Evolutionary conservation across 2,888 invertebrate species (phyloP).

Genomic region (Congeria kusceri): DNA sequence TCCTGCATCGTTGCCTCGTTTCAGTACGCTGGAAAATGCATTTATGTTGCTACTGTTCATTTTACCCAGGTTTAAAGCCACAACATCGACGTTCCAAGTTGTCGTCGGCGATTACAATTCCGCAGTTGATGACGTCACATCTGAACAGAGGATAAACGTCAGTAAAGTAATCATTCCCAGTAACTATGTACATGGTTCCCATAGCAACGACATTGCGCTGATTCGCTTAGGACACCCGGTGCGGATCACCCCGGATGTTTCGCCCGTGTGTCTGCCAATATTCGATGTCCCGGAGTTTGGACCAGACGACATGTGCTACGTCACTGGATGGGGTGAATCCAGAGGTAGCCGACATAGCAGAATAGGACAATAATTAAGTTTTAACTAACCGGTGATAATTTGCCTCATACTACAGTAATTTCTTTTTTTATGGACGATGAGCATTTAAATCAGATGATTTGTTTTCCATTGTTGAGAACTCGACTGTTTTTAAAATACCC

Average conservation of each 20-base stretch:
- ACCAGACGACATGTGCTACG: conserved; percentile 60
- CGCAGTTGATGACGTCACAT: conserved; percentile 25
- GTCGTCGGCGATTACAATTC: conserved; percentile 57
- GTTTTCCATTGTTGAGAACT: too few species aligned
- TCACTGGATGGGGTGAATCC: conserved; percentile 69
- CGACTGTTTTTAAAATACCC: too few species aligned
- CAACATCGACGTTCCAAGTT: conserved; percentile 39
- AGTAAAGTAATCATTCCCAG: conserved; percentile 46
- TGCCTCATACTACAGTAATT: too few species aligned
- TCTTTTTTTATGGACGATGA: too few species aligned
- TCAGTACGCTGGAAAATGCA: too few species aligned
- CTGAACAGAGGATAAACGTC: conserved; percentile 51
- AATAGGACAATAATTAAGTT: too few species aligned
- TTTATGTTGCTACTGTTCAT: too few species aligned
- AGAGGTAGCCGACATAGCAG: neutral
- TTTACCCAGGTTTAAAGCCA: conserved; percentile 42
- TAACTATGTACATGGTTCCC: conserved; percentile 41
- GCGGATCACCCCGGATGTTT: conserved; percentile 31
- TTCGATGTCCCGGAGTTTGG: conserved; percentile 32
- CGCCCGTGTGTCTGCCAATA: conserved; percentile 58
- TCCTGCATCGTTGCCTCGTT: too few species aligned
- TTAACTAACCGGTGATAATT: too few species aligned
- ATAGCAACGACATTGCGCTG: conserved; percentile 69
- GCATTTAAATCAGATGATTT: too few species aligned
- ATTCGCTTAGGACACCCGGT: conserved; percentile 53